Percentiles rank a stretch among this genome's conserved stretches.
phyloP scores from a whole-genome alignment of 1,140 invertebrate species.

The Formica selysi region DNA sequence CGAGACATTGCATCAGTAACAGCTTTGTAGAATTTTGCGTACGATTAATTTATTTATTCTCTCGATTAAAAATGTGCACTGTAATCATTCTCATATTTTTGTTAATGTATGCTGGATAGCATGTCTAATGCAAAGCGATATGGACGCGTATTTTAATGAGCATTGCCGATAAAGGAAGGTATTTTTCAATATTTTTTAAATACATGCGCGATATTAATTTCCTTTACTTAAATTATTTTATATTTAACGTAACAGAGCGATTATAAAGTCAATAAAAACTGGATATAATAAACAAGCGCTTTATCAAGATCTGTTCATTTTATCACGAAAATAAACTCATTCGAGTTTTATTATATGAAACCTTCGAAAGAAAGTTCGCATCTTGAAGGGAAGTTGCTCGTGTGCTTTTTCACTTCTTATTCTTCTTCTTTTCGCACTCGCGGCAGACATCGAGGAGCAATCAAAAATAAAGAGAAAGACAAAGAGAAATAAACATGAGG shows the following conservation, averaged over 20 bases:
- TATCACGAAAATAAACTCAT: constrained; percentile 4
- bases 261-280: neutral
- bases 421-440: constrained; percentile 17
- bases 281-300: constrained; percentile 5
- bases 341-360: constrained; percentile 18
- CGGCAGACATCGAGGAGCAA: constrained; percentile 33
- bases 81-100: constrained; percentile 42
- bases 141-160: neutral
- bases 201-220: neutral
- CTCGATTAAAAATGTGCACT: neutral
- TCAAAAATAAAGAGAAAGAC: constrained; percentile 48
- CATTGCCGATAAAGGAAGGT: neutral
- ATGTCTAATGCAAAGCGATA: neutral
- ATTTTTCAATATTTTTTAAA: neutral
- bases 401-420: constrained; percentile 4
- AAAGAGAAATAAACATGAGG: constrained; percentile 55
- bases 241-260: neutral
- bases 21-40: constrained; percentile 52
- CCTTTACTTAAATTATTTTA: neutral
- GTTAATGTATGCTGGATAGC: constrained; percentile 18
- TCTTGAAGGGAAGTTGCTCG: constrained; percentile 10
- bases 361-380: constrained; percentile 66
- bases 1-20: constrained; percentile 33
- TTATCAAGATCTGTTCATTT: neutral
- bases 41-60: constrained; percentile 51